phyloP scores from a whole-genome alignment of 2,888 invertebrate genomes.

The Cyclophora albipunctata region DNA sequence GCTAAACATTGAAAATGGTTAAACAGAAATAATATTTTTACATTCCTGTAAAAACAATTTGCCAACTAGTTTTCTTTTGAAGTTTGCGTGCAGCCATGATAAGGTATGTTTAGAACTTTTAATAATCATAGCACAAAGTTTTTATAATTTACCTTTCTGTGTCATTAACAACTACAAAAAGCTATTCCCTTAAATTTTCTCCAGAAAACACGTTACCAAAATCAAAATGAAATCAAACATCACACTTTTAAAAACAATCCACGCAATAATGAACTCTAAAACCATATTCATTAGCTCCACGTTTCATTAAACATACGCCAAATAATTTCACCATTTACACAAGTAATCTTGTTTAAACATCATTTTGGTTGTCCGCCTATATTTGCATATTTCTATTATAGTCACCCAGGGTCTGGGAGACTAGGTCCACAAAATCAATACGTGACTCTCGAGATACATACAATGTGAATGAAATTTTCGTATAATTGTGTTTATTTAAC shows the following conservation, averaged over 20 bases:
- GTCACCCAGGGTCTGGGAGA: constrained; percentile 34
- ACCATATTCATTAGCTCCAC: too few relatives aligned
- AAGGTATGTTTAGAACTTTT: constrained; percentile 7
- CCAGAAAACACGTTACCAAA: too few relatives aligned
- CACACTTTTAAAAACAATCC: too few relatives aligned
- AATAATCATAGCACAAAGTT: not conserved
- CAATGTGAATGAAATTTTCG: constrained; percentile 31
- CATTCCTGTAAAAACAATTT: constrained; percentile 10
- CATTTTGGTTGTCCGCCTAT: constrained; percentile 39
- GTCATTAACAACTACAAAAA: too few relatives aligned
- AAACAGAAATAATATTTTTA: constrained; percentile 1
- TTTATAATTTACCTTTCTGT: too few relatives aligned
- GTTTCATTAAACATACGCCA: constrained; percentile 19
- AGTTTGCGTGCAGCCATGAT: constrained; percentile 14
- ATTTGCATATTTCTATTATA: constrained; percentile 68
- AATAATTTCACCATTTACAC: constrained; percentile 38
- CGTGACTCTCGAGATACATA: constrained; percentile 36
- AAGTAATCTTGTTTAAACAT: constrained; percentile 52
- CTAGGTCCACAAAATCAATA: constrained; percentile 48
- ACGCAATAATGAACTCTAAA: too few relatives aligned
- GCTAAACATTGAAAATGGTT: too few relatives aligned
- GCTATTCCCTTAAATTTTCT: too few relatives aligned
- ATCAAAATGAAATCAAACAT: too few relatives aligned
- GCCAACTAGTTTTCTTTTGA: constrained; percentile 8
- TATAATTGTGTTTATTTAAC: constrained; percentile 35